Evolutionary conservation across 2,888 invertebrate species (phyloP).

Genomic region (Lasius fuliginosus): DNA sequence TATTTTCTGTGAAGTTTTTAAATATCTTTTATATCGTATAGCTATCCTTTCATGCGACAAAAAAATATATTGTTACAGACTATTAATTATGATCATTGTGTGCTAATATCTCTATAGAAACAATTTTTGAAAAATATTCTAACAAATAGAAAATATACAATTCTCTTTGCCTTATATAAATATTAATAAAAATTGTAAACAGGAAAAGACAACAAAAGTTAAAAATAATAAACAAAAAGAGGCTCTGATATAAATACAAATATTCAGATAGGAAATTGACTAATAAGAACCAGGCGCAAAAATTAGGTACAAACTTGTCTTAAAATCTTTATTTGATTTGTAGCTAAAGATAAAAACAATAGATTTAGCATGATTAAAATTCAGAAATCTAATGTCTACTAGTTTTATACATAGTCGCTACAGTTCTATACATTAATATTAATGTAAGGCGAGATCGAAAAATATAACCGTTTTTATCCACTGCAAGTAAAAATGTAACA

Average conservation of each 20-base stretch:
- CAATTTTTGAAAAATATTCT: not conserved
- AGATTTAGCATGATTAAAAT: not conserved
- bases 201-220: not conserved
- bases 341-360: not conserved
- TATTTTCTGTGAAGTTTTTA: not conserved
- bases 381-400: not conserved
- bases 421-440: not conserved
- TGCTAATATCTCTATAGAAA: constrained; percentile 2
- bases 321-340: too few species aligned
- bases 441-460: too few species aligned
- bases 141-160: not conserved
- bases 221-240: too few species aligned
- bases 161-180: not conserved
- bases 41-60: not conserved
- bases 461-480: too few species aligned
- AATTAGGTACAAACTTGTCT: too few species aligned
- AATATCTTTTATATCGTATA: not conserved
- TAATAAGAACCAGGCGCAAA: too few species aligned
- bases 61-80: not conserved
- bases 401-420: not conserved
- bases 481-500: too few species aligned
- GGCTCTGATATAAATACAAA: too few species aligned
- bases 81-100: not conserved
- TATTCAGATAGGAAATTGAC: too few species aligned
- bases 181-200: not conserved